Evolutionary conservation across 53 echinoderm and acorn worm genomes (phyloP), one percentile per base, ranked within the genome.

Genomic region (Glandiceps talaboti): DNA sequence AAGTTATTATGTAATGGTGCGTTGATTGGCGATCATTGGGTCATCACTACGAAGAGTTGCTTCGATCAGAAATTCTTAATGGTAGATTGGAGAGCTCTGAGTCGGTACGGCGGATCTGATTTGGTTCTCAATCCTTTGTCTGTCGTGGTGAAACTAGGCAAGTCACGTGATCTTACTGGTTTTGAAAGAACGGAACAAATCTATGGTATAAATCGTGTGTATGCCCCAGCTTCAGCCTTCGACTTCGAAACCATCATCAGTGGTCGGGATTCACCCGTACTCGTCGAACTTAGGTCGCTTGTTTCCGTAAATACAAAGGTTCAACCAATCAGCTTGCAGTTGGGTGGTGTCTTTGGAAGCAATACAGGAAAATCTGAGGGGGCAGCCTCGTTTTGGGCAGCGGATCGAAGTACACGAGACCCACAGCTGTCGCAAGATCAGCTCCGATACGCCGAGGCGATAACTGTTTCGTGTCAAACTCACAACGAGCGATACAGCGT

Each of bases 1-100:
- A 83, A 74, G n/a, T 75, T 78, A 0, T 77, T 88, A 27, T 88
- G 88, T 74, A 85, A 88, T 73, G 88, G 88, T 33, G 91, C 88
- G 76, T 86, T 91, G 79, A 79, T 87, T 75, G 83, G 87, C 64
- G 74, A 30, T 1, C 79, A 87, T 29, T 87, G 87, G 87, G 83
- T 83, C 78, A 33, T 87, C 33, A 79, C 87, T 1, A 83, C 80
- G 0, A 79, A 82, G 14, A 77, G 83, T 30, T 87, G 87, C 73
- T 75, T 87, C 27, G 79, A 83, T 28, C 80, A 31, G 31, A 79
- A 45, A 45, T 45, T 45, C 20, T 45, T 45, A 20, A 20, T 45
- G 64, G 6, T 12, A 12, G 64, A 45, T 45, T 45, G 64, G 64
- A 12, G 64, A 20, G 6, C 64, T 6, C 20, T 45, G 64, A 45